Evolutionary conservation across 2,113 vertebrate genomes (phyloP), one percentile per base, ranked within the genome.

Genomic region (Hippocampus zosterae): DNA sequence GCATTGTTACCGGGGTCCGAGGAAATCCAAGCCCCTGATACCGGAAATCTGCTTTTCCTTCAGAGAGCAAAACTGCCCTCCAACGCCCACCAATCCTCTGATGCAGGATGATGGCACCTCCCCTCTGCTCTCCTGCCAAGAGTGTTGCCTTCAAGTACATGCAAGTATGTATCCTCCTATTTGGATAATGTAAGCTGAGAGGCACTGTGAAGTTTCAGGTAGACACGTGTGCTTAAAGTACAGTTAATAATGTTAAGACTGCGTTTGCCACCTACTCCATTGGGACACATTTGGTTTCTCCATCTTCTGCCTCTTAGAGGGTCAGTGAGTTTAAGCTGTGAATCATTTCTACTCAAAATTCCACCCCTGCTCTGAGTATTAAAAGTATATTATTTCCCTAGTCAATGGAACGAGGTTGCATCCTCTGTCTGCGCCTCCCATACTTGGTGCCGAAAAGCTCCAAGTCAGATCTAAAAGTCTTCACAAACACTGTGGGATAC

Each of bases 11-110:
- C 5, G n/a, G 50, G 77, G 71, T 41, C 63, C 77, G 23, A 88
- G 75, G 70, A 88, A 86, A 50, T 88, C 75, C 73, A 96, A 92
- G 78, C 96, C 96, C 73, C 91, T 98, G 78, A 92, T 98, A 85
- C 97, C 96, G 63, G 97, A 98, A 89, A 95, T 98, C 86, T 99
- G 96, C 90, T 98, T 98, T 83, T 94, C 94, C 67, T 96, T 94
- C 88, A 93, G 95, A 33, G 95, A 98, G 84, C 94, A 95, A 78
- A 93, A 94, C 79, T 94, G 89, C 72, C 93, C 94, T 37, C 92
- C 94, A 42, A 97, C 92, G 82, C 93, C 94, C 40, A 92, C 94
- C 55, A 97, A 93, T 85, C 92, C 93, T 59, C 94, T 96, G 55
- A 88, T 96, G 63, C 94, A 96, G 89, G 95, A 96, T 70, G 96